Base-by-base conservation (phyloP, 2,113 vertebrate species). In the Phaetusa simplex region DNA sequence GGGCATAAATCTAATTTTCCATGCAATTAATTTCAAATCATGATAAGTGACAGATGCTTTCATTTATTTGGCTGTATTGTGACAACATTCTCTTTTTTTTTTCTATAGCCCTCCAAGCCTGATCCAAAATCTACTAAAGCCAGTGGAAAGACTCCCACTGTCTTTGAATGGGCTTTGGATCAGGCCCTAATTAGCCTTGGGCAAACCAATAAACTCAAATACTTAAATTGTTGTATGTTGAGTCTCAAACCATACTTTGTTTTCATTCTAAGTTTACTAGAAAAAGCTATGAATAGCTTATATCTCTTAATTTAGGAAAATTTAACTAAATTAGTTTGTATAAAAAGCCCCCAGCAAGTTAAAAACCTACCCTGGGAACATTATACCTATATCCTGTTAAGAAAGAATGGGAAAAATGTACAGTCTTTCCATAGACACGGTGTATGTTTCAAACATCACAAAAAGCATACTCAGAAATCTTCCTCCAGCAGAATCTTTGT, bases 21-120 rank as follows among this genome's bases (percentile, higher is more conserved):
- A 80, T 73, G 77, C 78, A 89, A 80, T 93, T 96, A 89, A 62
- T 95, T 96, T 96, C 55, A 90, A 83, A 93, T 94, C 42, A 77
- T 43, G 67, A 36, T 79, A 95, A 86, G 72, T 71, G 91, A 92
- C 92, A 92, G 80, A 86, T 82, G 73, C 58, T 92, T 97, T 83
- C 30, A 76, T 95, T 92, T 95, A 71, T 94, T 95, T 84, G 80
- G 30, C 80, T 82, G 47, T 82, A 90, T 62, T 95, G 47, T 71
- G 88, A 95, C 67, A 83, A 67, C 16, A 30, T 79, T 79, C 20
- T 82, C 50, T 32, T 8, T 69, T 38, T 69, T 69, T 50, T 29
- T 27, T 1, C n/a, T 93, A 11, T 34, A 86, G 50, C 14, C 3
- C 6, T 97, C n/a, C 58, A 86, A 90, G 55, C 14, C 45, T 52